Evolutionary conservation across 92 coral and sea anemone species (phyloP).

Genomic region (Scolanthus callimorphus): DNA sequence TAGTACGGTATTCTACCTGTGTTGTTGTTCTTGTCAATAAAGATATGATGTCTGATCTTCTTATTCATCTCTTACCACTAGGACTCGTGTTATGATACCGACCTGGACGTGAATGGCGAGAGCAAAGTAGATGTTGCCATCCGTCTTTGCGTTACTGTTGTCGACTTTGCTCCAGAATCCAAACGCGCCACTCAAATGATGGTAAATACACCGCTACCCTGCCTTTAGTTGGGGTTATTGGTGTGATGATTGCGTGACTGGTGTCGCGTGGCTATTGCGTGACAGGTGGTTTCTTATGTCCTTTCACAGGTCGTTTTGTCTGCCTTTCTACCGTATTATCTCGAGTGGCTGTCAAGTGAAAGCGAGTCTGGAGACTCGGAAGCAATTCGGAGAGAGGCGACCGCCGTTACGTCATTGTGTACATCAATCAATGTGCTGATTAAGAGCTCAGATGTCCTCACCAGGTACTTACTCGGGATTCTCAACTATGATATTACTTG

Average conservation of each 20-base stretch:
- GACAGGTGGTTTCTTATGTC: background rate
- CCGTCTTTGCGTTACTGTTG: constrained; percentile 94
- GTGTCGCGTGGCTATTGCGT: background rate
- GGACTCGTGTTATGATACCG: constrained; percentile 94
- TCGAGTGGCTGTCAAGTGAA: constrained; percentile 71
- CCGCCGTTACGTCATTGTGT: constrained; percentile 70
- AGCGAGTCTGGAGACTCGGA: constrained; percentile 59
- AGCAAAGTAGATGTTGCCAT: constrained; percentile 89
- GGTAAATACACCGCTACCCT: constrained; percentile 47
- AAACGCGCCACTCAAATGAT: constrained; percentile 97
- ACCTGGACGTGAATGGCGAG: constrained; percentile 74
- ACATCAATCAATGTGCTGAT: constrained; percentile 86
- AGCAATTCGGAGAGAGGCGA: constrained; percentile 57
- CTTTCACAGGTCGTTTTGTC: constrained; percentile 77
- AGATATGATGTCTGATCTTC: background rate
- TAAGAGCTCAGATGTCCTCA: constrained; percentile 88
- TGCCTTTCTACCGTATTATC: constrained; percentile 87
- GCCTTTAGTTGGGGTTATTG: too few relatives aligned
- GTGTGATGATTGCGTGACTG: background rate
- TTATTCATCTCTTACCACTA: constrained; percentile 8
- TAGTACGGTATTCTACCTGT: too few relatives aligned
- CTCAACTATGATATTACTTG: too few relatives aligned
- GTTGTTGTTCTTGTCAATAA: too few relatives aligned
- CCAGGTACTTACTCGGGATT: too few relatives aligned
- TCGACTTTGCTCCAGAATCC: constrained; percentile 96